Base-by-base conservation (phyloP, 2,888 invertebrate species). In the Ophion slaviceki region DNA sequence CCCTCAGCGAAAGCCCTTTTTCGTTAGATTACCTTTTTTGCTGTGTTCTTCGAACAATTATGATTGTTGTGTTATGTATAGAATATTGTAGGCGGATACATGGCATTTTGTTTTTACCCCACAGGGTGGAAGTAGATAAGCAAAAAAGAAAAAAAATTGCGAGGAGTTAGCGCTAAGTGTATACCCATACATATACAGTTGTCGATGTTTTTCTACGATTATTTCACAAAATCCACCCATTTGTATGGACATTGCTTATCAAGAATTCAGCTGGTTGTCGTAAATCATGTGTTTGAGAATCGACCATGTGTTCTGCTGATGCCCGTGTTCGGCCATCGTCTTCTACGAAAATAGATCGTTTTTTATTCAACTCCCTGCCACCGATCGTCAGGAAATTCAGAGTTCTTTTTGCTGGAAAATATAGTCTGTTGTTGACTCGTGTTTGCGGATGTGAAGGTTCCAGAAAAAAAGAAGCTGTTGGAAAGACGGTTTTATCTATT, bases 211-310 rank as follows among this genome's bases (percentile, higher is more conserved):
- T 32, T 4, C 32, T 2, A 32, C 4, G 4, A 32, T 32, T 32
- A 32, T 32, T 32, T 32, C 2, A 4, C 32, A 32, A 32, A 2
- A 32, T 32, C 32, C 32, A 32, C 32, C 32, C 4, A 4, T 32
- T 3, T 32, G 32, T 32, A 4, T 1, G 24, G 24, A 24, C 24
- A 24, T 24, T 24, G 24, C 24, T 24, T 24, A 24, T 24, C 88
- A 85, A 11, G 92, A 86, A 77, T 90, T 85, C 72, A 92, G 77
- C 68, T 90, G 90, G 45, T 88, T 88, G 62, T 89, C 91, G 14
- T 92, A 80, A 40, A 89, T 75, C 90, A 90, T 92, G 86, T 92
- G 92, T 80, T 90, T 92, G 5, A 90, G 59, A 20, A 64, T 47
- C 6, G 82, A 83, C 3, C 47, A 28, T 61, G 47, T 71, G 10